Evolutionary conservation across 64 coral and sea anemone species (phyloP).

Genomic region (Stichodactyla helianthus): DNA sequence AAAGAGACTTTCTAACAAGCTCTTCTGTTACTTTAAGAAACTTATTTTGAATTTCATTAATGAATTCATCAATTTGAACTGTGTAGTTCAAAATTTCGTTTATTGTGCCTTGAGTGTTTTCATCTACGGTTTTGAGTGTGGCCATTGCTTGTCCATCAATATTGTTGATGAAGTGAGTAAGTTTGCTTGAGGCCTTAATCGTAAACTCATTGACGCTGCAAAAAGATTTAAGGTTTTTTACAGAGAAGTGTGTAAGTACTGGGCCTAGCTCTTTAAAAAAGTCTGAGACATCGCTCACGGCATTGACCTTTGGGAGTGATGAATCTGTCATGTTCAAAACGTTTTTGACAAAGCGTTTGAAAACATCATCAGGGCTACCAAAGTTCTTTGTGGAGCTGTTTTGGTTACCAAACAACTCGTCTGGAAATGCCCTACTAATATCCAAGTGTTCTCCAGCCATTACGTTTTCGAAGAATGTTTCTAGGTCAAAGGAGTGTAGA

Average conservation of each 20-base stretch:
- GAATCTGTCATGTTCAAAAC: slow-evolving; percentile 42
- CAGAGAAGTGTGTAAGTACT: slow-evolving; percentile 25
- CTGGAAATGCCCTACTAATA: slow-evolving; percentile 17
- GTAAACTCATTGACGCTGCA: slow-evolving; percentile 37
- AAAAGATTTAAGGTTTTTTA: slow-evolving; percentile 23
- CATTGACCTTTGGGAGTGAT: slow-evolving; percentile 40
- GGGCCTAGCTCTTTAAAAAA: slow-evolving; percentile 49
- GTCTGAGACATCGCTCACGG: slow-evolving; percentile 49
- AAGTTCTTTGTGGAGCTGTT: not conserved
- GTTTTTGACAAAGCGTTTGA: slow-evolving; percentile 41
- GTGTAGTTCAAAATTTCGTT: slow-evolving; percentile 50
- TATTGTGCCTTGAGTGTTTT: slow-evolving; percentile 36
- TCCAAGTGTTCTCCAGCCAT: slow-evolving; percentile 45
- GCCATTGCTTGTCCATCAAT: slow-evolving; percentile 33
- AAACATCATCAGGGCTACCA: slow-evolving; percentile 30
- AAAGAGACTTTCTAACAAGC: slow-evolving; percentile 61
- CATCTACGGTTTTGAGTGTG: slow-evolving; percentile 21
- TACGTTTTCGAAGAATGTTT: slow-evolving; percentile 52
- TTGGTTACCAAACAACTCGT: slow-evolving; percentile 18
- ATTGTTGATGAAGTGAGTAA: slow-evolving; percentile 52
- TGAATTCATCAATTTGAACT: slow-evolving; percentile 47
- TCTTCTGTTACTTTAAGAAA: slow-evolving; percentile 36
- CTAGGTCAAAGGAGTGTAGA: slow-evolving; percentile 48
- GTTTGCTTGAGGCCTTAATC: slow-evolving; percentile 24
- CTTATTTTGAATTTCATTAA: slow-evolving; percentile 63